Base-by-base conservation (phyloP, 2,888 invertebrate genomes). In the Merodon equestris region DNA sequence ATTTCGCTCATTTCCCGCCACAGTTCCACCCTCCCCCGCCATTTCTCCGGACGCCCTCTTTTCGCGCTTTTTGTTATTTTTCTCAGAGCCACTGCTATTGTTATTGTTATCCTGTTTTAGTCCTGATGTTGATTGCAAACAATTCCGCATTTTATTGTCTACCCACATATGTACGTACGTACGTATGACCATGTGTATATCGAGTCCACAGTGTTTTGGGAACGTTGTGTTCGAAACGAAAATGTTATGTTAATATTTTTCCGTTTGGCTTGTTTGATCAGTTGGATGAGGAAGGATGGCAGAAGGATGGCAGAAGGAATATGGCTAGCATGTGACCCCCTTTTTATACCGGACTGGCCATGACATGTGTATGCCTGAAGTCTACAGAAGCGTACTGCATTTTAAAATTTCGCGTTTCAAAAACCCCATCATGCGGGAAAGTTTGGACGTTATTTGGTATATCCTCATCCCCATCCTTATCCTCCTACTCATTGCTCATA, bases 231-330 rank as follows among this genome's bases (percentile, higher is more conserved):
- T 2, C 7, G n/a, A 17, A n/a, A 44, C 40, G 40, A 58, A 54
- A 60, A 60, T 71, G 58, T 76, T 76, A 76, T 76, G 76, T 76
- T 71, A 66, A 76, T 76, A 76, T 66, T 71, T 56, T 71, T 61
- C 48, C 56, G 45, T 68, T 68, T 68, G 50, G 61, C 45, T 67
- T 63, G 61, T 68, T 68, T 57, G 56, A 61, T 50, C 54, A 53
- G 44, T 14, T n/a, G 14, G 10, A 40, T 9, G 15, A 14, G 18
- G 9, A 1, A n/a, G n/a, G n/a, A n/a, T n/a, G n/a, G 15, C n/a
- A 15, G 12, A n/a, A 50, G 50, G 9, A 27, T 14, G 9, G 34
- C 42, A 17, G 13, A 44, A 38, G 5, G 13, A 40, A n/a, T 48
- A 17, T 50, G 12, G 7, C 53, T 42, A 27, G 7, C 10, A 15